phyloP scores from a whole-genome alignment of 2,113 vertebrate species.

The Pantherophis guttatus region DNA sequence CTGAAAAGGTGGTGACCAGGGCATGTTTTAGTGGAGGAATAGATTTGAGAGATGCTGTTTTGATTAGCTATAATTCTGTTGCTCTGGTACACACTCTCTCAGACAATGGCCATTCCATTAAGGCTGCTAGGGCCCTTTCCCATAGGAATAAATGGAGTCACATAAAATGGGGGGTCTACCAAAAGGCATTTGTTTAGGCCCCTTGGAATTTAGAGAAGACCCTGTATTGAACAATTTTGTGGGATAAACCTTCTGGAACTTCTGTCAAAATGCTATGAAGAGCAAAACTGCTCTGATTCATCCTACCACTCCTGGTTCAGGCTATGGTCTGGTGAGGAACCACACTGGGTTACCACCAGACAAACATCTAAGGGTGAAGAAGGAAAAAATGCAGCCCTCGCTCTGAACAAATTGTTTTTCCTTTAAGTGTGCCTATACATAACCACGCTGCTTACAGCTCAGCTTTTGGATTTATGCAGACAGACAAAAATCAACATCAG shows the following conservation, averaged over 20 bases:
- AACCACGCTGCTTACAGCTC: not conserved
- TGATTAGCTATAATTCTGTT: not conserved
- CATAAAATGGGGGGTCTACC: not conserved
- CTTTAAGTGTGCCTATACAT: not conserved
- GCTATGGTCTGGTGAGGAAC: not conserved
- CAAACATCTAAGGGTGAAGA: not conserved
- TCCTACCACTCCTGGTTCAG: not conserved
- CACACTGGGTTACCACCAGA: not conserved
- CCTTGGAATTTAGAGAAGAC: not conserved
- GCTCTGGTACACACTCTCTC: not conserved
- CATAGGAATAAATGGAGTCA: not conserved
- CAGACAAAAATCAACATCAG: conserved; percentile 1
- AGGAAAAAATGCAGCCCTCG: not conserved
- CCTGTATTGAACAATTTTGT: not conserved
- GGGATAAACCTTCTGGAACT: not conserved
- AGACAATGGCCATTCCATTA: not conserved
- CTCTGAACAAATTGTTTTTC: not conserved
- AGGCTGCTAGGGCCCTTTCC: not conserved
- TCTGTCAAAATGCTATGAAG: not conserved
- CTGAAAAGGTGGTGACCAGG: not conserved
- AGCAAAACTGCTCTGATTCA: not conserved
- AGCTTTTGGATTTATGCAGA: not conserved
- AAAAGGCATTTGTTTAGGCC: not conserved
- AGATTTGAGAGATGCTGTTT: not conserved
- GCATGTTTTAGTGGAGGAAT: not conserved